These are phyloP conservation scores for Beris chalybata DNA, from an alignment of 2,888 invertebrate genomes.

Conservation along the genomic window DNA sequence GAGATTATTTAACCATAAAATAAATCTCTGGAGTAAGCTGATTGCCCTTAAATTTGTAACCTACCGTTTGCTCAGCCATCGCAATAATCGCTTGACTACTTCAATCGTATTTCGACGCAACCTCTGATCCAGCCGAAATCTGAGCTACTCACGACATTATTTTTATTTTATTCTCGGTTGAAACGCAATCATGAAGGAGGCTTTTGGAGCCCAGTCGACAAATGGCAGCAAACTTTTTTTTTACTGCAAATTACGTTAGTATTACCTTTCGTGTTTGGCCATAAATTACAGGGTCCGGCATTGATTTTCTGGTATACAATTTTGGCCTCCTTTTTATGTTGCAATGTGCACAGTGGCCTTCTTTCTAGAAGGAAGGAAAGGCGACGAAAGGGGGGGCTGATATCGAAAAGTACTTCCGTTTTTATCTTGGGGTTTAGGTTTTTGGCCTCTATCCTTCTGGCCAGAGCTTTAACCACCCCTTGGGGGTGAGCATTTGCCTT, in stretches of 20 bases:
- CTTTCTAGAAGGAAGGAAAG: neutral
- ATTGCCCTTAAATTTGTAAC: conserved; percentile 13
- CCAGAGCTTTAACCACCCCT: neutral
- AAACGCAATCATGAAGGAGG: conserved; percentile 2
- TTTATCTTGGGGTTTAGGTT: conserved; percentile 8
- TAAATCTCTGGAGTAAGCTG: no score
- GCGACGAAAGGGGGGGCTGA: conserved; percentile 1
- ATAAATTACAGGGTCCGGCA: conserved; percentile 28
- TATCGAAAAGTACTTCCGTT: conserved; percentile 10
- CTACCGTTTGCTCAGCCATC: neutral
- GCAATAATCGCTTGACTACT: conserved; percentile 4
- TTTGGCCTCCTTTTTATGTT: conserved; percentile 11
- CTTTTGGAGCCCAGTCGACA: neutral
- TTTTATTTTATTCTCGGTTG: neutral
- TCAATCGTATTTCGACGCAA: neutral
- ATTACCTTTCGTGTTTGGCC: conserved; percentile 18
- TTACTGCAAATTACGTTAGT: conserved; percentile 32
- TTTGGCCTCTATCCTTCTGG: neutral
- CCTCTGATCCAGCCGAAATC: conserved; percentile 12
- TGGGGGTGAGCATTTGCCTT: neutral
- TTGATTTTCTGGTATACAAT: conserved; percentile 19
- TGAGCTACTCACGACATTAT: conserved; percentile 9
- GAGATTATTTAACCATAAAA: no score
- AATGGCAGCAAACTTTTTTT: conserved; percentile 19
- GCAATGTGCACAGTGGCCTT: neutral